Base-by-base conservation (phyloP, 2,797 vertebrate genomes). In the Diplodus puntazzo region DNA sequence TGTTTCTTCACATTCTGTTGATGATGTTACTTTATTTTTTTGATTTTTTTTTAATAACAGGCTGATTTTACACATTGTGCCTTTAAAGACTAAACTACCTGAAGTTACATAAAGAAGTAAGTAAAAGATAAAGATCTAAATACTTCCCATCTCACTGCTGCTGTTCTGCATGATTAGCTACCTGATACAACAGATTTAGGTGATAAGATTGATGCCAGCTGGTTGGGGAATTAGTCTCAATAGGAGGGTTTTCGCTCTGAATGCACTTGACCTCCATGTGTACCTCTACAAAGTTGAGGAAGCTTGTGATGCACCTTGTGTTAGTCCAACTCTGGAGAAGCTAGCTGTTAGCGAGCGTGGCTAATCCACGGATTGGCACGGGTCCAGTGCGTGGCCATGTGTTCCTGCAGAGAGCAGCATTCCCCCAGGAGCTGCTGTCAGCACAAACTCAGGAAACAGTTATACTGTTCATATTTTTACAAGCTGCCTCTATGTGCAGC, bases 391-490 rank as follows among this genome's bases (percentile, higher is more conserved):
- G 65, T 89, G 81, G 92, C 94, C 95, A 96, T 95, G 94, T 96
- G 96, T 96, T 96, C 95, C 94, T 95, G 93, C 87, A 93, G 94
- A 96, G 94, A 94, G 94, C 94, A 90, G 74, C 88, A 77, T 81
- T 92, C 96, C 94, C 94, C 46, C 0, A 93, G 95, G 96, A 96
- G 88, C 95, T 95, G 95, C 96, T 97, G 96, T 97, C 97, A 97
- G 96, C 96, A 96, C 95, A 94, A 95, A 95, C 95, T 97, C 96
- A 96, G 96, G 96, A 97, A 98, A 97, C 96, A 96, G 95, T 97
- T 96, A 96, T 92, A 95, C 95, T 79, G 90, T 96, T 97, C 95
- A 95, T 96, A 95, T 96, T 95, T 95, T 96, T 92, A 96, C 95
- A 95, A 95, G 94, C 85, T 90, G 94, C 95, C 94, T 96, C 93